Evolutionary conservation across 2,888 invertebrate genomes (phyloP).

Genomic region (Embidobia sp.): DNA sequence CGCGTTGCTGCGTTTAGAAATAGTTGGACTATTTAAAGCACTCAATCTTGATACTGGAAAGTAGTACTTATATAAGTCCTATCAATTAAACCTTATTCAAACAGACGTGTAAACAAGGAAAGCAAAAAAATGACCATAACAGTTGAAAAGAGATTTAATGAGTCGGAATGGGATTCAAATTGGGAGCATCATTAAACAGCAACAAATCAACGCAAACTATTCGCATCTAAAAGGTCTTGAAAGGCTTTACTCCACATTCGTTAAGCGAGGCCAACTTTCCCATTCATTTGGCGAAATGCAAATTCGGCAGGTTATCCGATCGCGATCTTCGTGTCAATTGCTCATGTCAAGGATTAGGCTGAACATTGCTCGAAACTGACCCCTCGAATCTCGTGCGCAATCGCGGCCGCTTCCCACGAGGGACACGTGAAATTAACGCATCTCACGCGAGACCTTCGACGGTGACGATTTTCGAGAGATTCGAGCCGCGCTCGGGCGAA

Average conservation of each 20-base stretch:
- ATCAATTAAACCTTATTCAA: no score
- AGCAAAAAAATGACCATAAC: no score
- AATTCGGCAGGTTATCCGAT: constrained; percentile 33
- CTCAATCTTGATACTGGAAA: no score
- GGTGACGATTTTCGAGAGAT: constrained; percentile 58
- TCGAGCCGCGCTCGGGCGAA: constrained; percentile 43
- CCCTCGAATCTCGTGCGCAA: constrained; percentile 46
- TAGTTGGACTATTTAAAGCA: no score
- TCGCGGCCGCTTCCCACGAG: constrained; percentile 56
- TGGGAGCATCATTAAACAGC: no score
- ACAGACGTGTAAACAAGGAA: no score
- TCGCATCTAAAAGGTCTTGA: no score
- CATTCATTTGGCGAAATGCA: constrained; percentile 21
- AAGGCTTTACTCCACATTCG: constrained; percentile 30
- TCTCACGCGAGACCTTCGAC: constrained; percentile 51
- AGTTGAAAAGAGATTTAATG: no score
- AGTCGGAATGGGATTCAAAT: no score
- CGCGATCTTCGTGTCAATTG: constrained; percentile 50
- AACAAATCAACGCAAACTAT: no score
- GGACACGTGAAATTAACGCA: constrained; percentile 55
- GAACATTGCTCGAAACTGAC: constrained; percentile 42
- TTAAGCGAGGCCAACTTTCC: constrained; percentile 3
- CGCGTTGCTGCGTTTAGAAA: no score
- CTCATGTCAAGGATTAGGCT: constrained; percentile 39
- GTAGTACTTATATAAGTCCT: no score